Evolutionary conservation across 1,140 invertebrate genomes (phyloP), one percentile per base, ranked within the genome.

Genomic region (Gryon sp.): DNA sequence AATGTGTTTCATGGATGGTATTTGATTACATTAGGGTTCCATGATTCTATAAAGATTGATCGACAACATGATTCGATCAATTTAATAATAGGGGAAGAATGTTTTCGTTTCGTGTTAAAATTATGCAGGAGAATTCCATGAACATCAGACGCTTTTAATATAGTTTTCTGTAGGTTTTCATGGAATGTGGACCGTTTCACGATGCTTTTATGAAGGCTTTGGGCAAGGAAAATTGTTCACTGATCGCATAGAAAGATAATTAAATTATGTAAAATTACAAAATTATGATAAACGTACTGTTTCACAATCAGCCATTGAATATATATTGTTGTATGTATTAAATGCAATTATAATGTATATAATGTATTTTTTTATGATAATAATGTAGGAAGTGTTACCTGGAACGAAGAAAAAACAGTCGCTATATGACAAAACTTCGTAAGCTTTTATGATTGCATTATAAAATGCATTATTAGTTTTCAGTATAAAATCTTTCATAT

Each of bases 61-160:
- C 28, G 28, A 34, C 8, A 9, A 4, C 12, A 16, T 53, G 53
- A 55, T 38, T 28, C 9, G 52, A 57, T 50, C 4, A 41, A 43
- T 59, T 69, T 12, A 2, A 7, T 15, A 26, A 50, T 50, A 40
- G 19, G 11, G 19, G 5, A 19, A 12, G 2, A 3, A 16, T 11
- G 28, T 19, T 53, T 22, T 15, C 38, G 38, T 38, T 18, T 18
- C 26, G 18, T 5, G 12, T 57, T 48, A 28, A 62, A 62, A n/a
- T 62, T 50, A 30, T 28, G 14, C 32, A 40, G 0, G 40, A 36
- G 46, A 46, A 43, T 46, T 55, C 53, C 32, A 65, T 43, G 38
- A 22, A 15, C 14, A 28, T n/a, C 16, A 14, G 41, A 48, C 9
- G 18, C 14, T 48, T 46, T 34, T n/a, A 36, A 30, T 34, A 53